These are phyloP conservation scores for Bubo bubo DNA, from an alignment of 2,113 vertebrate genomes.

Conservation along the genomic window DNA sequence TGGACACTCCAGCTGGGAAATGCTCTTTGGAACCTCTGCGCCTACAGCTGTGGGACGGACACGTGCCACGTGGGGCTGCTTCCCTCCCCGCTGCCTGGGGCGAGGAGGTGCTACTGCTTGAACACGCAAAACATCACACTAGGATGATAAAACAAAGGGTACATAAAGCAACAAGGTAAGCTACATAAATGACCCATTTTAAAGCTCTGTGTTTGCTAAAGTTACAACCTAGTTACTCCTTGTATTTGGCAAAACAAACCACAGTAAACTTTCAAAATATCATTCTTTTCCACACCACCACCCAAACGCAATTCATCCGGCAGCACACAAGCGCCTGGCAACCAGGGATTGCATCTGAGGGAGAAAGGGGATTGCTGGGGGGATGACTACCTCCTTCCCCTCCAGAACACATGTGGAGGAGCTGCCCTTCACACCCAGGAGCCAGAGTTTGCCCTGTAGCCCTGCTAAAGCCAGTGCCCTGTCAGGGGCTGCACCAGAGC, in stretches of 20 bases:
- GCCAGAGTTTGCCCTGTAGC: neutral
- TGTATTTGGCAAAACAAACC: neutral
- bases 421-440: neutral
- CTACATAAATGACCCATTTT: neutral
- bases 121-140: fast-evolving
- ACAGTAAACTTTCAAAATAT: neutral
- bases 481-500: neutral
- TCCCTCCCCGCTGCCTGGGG: neutral
- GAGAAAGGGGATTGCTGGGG: neutral
- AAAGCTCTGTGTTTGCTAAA: neutral
- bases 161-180: neutral
- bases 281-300: neutral
- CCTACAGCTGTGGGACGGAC: fast-evolving
- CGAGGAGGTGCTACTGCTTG: fast-evolving
- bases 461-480: neutral
- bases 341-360: neutral
- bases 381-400: neutral
- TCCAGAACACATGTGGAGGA: neutral
- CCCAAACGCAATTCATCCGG: fast-evolving
- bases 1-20: neutral
- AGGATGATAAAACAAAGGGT: neutral
- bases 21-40: neutral
- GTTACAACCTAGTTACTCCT: neutral
- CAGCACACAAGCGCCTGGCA: neutral
- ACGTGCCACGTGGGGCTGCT: fast-evolving